Conservation (phyloP, 2,797 vertebrate genomes). For the Cossypha dichroa region DNA sequence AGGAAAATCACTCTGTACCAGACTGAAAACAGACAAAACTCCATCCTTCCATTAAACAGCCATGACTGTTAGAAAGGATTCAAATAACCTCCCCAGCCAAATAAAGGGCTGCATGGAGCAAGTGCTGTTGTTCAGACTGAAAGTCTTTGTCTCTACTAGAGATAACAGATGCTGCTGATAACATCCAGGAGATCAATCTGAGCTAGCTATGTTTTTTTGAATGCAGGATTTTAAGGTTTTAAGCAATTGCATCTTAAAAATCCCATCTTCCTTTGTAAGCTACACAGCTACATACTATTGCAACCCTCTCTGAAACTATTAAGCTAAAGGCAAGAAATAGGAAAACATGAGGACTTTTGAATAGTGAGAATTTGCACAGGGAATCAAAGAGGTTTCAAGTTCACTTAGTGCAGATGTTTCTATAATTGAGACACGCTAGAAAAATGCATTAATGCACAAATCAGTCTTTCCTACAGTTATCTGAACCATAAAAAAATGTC, state of each 20-base stretch:
- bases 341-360: constrained; percentile 40
- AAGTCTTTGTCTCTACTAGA: not conserved
- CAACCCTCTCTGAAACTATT: constrained; percentile 43
- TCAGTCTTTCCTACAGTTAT: constrained; percentile 63
- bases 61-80: not conserved
- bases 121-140: not conserved
- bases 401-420: constrained; percentile 70
- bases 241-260: not conserved
- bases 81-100: not conserved
- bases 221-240: not conserved
- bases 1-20: not conserved
- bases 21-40: not conserved
- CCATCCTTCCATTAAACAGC: not conserved
- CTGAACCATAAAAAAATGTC: constrained; percentile 62
- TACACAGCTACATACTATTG: not conserved
- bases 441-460: constrained; percentile 67
- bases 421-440: constrained; percentile 69
- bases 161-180: not conserved
- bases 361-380: constrained; percentile 60
- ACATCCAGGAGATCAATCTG: not conserved
- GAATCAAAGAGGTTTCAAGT: constrained; percentile 69
- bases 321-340: constrained; percentile 40
- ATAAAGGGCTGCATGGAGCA: not conserved
- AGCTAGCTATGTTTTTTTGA: not conserved
- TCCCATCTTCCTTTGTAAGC: not conserved